A percentile compares a stretch with the other conserved stretches of the same genome.
phyloP scores from a whole-genome alignment of 2,888 invertebrate species.

The Mythimna vitellina region DNA sequence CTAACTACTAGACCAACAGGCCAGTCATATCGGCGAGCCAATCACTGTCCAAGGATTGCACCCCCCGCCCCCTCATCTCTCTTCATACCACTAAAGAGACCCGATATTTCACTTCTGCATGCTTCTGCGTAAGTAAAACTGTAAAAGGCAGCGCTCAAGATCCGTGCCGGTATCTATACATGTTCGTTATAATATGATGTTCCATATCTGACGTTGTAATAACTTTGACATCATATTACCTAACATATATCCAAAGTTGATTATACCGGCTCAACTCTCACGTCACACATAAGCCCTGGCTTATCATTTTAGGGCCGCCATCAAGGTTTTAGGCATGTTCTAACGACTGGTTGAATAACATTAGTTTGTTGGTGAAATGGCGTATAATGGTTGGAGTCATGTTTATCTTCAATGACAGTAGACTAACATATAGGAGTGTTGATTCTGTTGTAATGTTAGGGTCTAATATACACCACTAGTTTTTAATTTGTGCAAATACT shows the following conservation, averaged over 20 bases:
- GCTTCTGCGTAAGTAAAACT: too few relatives aligned
- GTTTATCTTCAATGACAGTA: too few relatives aligned
- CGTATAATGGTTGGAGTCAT: background rate
- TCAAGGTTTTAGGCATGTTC: slow-evolving; percentile 12
- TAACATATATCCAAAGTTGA: slow-evolving; percentile 22
- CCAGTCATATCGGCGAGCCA: too few relatives aligned
- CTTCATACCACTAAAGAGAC: too few relatives aligned
- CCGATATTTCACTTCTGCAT: too few relatives aligned
- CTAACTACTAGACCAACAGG: too few relatives aligned
- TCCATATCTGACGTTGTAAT: background rate
- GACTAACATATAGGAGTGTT: background rate
- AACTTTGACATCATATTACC: slow-evolving; percentile 27
- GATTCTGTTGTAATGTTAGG: background rate
- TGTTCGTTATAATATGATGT: background rate
- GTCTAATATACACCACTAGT: too few relatives aligned
- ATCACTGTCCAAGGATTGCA: too few relatives aligned
- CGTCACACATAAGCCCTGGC: slow-evolving; percentile 35
- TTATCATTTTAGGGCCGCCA: slow-evolving; percentile 35
- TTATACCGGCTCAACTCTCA: slow-evolving; percentile 33
- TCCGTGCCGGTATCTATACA: too few relatives aligned
- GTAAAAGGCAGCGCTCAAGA: too few relatives aligned
- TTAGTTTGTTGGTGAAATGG: slow-evolving; percentile 1
- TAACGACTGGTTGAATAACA: slow-evolving; percentile 21
- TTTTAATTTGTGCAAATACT: too few relatives aligned
- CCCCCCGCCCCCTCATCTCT: too few relatives aligned